Evolutionary conservation across 1,140 invertebrate species (phyloP).

Genomic region (Sinonovacula constricta): DNA sequence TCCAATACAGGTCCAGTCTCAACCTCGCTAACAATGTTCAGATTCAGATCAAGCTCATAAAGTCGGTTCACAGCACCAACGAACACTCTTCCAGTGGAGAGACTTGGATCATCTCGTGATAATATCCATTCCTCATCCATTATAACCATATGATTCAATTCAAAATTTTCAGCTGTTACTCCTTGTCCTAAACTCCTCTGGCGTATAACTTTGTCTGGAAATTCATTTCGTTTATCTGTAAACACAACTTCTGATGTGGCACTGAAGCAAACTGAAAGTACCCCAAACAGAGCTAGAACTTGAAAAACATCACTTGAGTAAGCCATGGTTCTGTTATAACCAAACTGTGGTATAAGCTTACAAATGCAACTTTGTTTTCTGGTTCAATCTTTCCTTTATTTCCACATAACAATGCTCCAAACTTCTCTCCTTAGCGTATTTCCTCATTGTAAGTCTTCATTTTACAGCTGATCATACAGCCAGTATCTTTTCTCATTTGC

Average conservation of each 20-base stretch:
- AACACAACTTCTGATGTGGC: conserved; percentile 38
- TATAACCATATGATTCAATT: conserved; percentile 91
- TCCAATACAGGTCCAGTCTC: conserved; percentile 82
- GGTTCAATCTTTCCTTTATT: neutral
- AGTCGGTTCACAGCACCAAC: conserved; percentile 95
- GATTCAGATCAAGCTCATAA: conserved; percentile 90
- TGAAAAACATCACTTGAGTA: conserved; percentile 1
- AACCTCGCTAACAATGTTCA: conserved; percentile 88
- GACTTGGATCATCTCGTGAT: no score
- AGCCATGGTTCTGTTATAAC: neutral
- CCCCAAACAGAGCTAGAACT: conserved; percentile 18
- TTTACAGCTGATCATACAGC: neutral
- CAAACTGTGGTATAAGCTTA: neutral
- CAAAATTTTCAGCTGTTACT: conserved; percentile 31
- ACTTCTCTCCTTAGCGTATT: neutral
- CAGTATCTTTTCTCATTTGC: neutral
- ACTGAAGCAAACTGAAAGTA: conserved; percentile 34
- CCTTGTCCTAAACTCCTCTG: conserved; percentile 30
- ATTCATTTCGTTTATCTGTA: conserved; percentile 3
- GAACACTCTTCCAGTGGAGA: conserved; percentile 94
- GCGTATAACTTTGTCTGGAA: conserved; percentile 19
- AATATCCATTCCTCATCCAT: no score
- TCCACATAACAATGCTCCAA: neutral
- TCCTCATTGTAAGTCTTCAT: neutral
- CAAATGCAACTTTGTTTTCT: no score